Evolutionary conservation across 2,797 vertebrate species (phyloP).

Genomic region (Pseudocheirus occidentalis): DNA sequence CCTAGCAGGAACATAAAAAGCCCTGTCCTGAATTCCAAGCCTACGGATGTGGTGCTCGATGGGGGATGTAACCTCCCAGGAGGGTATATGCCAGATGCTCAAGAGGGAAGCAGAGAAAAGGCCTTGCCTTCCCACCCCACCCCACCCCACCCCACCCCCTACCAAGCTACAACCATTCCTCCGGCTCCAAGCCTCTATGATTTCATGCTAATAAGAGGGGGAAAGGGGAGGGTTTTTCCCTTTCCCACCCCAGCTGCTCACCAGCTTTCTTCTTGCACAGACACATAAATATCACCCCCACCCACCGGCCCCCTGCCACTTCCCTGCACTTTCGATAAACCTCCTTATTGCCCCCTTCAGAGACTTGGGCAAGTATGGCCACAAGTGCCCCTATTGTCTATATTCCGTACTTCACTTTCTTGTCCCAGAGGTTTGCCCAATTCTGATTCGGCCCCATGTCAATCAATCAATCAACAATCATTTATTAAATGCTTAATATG

Average conservation of each 20-base stretch:
- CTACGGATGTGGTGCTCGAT: neutral
- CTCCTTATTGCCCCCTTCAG: neutral
- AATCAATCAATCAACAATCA: neutral
- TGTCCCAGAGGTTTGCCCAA: accelerated
- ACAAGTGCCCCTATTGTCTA: neutral
- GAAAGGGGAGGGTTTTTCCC: neutral
- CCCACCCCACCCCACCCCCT: neutral
- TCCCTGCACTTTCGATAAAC: neutral
- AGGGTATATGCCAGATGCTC: neutral
- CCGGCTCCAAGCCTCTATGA: neutral
- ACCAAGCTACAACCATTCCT: neutral
- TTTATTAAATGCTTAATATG: neutral
- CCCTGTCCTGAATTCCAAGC: neutral
- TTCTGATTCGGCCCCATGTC: neutral
- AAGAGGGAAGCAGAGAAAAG: conserved; percentile 7
- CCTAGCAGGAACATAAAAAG: neutral
- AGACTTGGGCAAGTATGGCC: neutral
- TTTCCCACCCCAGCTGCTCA: neutral
- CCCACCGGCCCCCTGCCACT: no score
- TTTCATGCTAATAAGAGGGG: neutral
- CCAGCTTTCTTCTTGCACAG: neutral
- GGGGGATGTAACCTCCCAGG: neutral
- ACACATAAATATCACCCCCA: neutral
- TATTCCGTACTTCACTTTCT: no score
- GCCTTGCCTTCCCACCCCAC: neutral